Evolutionary conservation across 2,797 vertebrate genomes (phyloP), one percentile per base, ranked within the genome.

Genomic region (Mastacembelus armatus): DNA sequence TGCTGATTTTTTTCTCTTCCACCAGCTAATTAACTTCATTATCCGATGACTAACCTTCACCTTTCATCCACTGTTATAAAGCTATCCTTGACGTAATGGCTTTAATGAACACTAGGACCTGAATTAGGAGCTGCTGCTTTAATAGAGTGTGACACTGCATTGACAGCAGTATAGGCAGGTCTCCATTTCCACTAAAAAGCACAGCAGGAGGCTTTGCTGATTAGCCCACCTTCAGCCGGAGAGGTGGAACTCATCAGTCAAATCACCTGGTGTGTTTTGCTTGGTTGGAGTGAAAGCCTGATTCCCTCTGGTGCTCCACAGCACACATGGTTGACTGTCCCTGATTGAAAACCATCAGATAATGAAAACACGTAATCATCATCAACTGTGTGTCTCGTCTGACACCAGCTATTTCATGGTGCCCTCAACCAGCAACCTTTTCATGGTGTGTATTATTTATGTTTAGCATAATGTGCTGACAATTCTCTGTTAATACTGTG

Each of bases 321-420:
- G 66, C 59, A 64, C 59, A 64, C 78, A 79, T 15, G 71, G 18
- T 12, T 73, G 50, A 66, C 65, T 78, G 52, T 78, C 70, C 80
- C 73, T 71, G 75, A 86, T 84, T 82, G 78, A 69, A 83, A 87
- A 64, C 59, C 73, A 80, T 85, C 83, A 77, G 78, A 67, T 85
- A 77, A 88, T 90, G 85, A 87, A 89, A 90, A 87, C 79, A 77
- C 74, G 66, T 73, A 73, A 84, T 84, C 77, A 85, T 70, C 75
- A 64, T 83, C 59, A 63, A 49, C 65, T 16, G 62, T 42, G 66
- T 55, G 72, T 62, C 68, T 84, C 66, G 19, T 72, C 78, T 49
- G 71, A 61, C 38, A 57, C 58, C 66, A 72, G 38, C 71, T 65
- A 71, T 27, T 60, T 39, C 77, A 74, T 29, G 70, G 80, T 69